phyloP scores from a whole-genome alignment of 1,140 invertebrate genomes.

The Latrodectus geometricus region DNA sequence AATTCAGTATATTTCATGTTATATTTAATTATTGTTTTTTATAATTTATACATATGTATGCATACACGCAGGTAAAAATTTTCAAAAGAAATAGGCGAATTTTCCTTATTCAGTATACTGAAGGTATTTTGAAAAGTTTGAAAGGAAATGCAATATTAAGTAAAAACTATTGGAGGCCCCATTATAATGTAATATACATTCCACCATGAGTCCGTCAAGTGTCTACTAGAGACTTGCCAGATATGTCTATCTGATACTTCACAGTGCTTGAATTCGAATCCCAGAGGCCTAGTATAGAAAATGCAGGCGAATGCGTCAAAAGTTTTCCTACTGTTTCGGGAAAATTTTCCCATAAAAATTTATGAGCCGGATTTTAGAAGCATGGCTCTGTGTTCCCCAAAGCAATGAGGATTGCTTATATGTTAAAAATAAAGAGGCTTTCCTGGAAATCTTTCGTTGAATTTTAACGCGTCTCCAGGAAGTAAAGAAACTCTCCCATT shows the following conservation, averaged over 20 bases:
- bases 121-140: too few species aligned
- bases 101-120: too few species aligned
- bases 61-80: too few species aligned
- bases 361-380: conserved; percentile 31
- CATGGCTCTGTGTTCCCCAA: background rate
- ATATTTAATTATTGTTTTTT: too few species aligned
- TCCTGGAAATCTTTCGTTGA: conserved; percentile 26
- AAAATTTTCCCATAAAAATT: conserved; percentile 58
- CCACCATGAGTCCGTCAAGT: too few species aligned
- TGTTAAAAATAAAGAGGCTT: conserved; percentile 34
- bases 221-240: background rate
- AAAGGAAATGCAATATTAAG: too few species aligned
- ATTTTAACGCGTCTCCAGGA: conserved; percentile 35
- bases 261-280: background rate
- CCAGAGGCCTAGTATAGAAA: background rate
- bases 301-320: conserved; percentile 16
- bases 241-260: background rate
- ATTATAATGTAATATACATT: too few species aligned
- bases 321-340: conserved; percentile 16
- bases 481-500: background rate
- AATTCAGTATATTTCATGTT: too few species aligned
- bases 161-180: too few species aligned
- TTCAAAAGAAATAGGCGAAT: too few species aligned
- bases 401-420: conserved; percentile 39
- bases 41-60: too few species aligned